Base-by-base conservation (phyloP, 2,888 invertebrate species). In the Drosophila leonis region DNA sequence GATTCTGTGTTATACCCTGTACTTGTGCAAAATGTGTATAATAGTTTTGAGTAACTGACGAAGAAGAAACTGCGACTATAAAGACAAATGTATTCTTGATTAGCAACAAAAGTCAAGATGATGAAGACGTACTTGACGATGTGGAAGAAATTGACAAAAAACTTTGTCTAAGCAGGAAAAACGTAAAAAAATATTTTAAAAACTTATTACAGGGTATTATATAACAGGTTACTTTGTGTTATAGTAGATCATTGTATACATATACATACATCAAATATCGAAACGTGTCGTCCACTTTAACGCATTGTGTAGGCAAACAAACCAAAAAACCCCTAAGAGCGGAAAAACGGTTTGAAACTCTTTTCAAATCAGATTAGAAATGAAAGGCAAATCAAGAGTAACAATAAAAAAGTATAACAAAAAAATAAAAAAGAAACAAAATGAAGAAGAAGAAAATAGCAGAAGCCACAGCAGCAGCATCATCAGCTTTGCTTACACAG, bases 281-380 rank as follows among this genome's bases (percentile, higher is more conserved):
- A 42, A 54, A 54, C 39, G 39, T 39, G 37, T 42, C 31, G 33
- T 39, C 18, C 29, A 39, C 24, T 29, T 55, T 39, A 24, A 83
- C 79, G 83, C 81, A 81, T 83, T 66, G 72, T 66, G 71, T 66
- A 57, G 72, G 59, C 63, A 72, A 79, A 75, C 65, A 83, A 77
- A 80, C 74, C 80, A 48, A 69, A 44, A 72, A 63, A 37, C 33
- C 18, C 29, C 27, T 20, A 31, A 31, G 33, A 42, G 49, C 35
- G 56, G 29, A 59, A 61, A 41, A 56, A 63, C 67, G 44, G 46
- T 70, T 59, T 54, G 42, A 70, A 82, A 73, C 76, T 80, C 80
- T 77, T 77, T 44, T 64, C 65, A 72, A 81, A 88, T 87, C 88
- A 79, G 87, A 82, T 88, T 84, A 86, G 77, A 75, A 65, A 48